These are phyloP conservation scores for Notolepis coatsorum DNA, from an alignment of 2,797 vertebrate species.

Conservation along the genomic window DNA sequence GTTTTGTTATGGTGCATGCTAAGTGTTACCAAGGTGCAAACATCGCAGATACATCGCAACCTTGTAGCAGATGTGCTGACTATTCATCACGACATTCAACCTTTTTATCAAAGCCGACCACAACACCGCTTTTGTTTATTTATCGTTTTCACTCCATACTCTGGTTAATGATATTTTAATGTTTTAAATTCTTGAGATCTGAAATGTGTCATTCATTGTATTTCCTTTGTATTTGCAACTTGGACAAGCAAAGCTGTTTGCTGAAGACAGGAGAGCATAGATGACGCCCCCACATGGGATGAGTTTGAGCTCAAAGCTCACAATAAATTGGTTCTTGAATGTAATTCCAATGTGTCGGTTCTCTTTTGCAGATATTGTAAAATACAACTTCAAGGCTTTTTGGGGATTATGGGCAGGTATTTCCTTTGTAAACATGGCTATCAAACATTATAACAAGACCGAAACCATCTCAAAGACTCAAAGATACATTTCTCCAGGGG, in stretches of 20 bases:
- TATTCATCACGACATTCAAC: neutral
- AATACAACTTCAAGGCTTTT: no score
- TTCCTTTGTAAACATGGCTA: neutral
- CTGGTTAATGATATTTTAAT: slow-evolving; percentile 20
- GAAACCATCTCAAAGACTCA: no score
- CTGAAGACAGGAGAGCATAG: slow-evolving; percentile 70
- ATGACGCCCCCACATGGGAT: slow-evolving; percentile 39
- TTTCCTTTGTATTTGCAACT: slow-evolving; percentile 21
- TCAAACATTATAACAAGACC: no score
- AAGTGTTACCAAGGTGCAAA: slow-evolving; percentile 4
- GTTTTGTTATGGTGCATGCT: neutral
- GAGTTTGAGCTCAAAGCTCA: slow-evolving; percentile 62
- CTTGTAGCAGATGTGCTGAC: neutral
- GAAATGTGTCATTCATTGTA: slow-evolving; percentile 25
- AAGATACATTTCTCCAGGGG: no score
- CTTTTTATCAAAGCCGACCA: neutral
- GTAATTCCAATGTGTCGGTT: slow-evolving; percentile 21
- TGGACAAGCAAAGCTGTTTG: slow-evolving; percentile 37
- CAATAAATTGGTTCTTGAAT: slow-evolving; percentile 70
- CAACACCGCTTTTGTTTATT: neutral
- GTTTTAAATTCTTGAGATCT: slow-evolving; percentile 29
- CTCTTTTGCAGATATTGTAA: slow-evolving; percentile 7
- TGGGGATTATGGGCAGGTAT: neutral
- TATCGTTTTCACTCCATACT: neutral
- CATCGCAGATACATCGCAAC: no score